phyloP scores from a whole-genome alignment of 2,888 invertebrate species.

The Nephrotoma appendiculata region DNA sequence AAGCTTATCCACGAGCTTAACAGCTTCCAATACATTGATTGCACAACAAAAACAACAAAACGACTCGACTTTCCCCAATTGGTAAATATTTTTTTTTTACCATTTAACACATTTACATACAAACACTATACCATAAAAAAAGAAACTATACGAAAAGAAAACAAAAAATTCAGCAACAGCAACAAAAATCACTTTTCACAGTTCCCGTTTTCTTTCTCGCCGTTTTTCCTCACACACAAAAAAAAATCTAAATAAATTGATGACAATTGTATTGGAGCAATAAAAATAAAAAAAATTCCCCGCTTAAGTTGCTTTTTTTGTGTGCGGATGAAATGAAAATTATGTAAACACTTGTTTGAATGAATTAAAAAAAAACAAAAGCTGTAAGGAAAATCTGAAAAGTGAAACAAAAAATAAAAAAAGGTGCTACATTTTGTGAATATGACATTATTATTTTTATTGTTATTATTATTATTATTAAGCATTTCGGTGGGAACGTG shows the following conservation, averaged over 20 bases:
- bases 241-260: background rate
- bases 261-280: slow-evolving; percentile 3
- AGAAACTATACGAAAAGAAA: background rate
- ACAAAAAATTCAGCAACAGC: background rate
- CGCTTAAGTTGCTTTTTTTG: background rate
- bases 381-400: background rate
- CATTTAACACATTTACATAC: background rate
- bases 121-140: background rate
- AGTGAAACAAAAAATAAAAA: background rate
- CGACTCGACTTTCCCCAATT: background rate
- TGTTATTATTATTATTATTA: background rate
- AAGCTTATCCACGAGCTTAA: background rate
- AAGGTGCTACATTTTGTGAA: background rate
- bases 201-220: background rate
- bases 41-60: background rate
- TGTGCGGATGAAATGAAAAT: background rate
- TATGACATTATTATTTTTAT: background rate
- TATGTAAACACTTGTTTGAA: slow-evolving; percentile 6
- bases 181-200: background rate
- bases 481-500: background rate
- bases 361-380: background rate
- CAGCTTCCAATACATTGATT: background rate
- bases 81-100: background rate
- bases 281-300: background rate
- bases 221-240: background rate